phyloP scores from a whole-genome alignment of 2,888 invertebrate genomes.

The Aphidoletes aphidimyza region DNA sequence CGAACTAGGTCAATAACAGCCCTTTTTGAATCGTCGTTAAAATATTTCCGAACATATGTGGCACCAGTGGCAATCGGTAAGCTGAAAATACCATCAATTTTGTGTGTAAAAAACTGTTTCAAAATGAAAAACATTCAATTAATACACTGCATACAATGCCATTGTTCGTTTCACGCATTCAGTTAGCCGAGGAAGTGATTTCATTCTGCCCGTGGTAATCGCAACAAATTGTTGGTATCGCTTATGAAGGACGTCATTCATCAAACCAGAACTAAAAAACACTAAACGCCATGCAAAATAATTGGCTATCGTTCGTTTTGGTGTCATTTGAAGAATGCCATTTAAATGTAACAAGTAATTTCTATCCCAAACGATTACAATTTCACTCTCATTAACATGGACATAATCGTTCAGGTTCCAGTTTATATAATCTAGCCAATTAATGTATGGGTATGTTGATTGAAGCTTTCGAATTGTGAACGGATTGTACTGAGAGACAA shows the following conservation, averaged over 20 bases:
- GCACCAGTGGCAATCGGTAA: conserved; percentile 82
- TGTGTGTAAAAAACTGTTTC: too few species aligned
- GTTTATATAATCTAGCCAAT: conserved; percentile 80
- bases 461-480: conserved; percentile 80
- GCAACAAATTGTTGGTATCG: conserved; percentile 70
- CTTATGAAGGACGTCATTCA: conserved; percentile 80
- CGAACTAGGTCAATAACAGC: conserved; percentile 88
- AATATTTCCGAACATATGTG: conserved; percentile 86
- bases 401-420: conserved; percentile 77
- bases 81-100: too few species aligned
- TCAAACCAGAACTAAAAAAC: conserved; percentile 81
- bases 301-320: conserved; percentile 81
- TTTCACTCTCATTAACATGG: conserved; percentile 75
- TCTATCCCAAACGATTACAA: conserved; percentile 86
- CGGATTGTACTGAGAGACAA: conserved; percentile 84
- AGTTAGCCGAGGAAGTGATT: neutral
- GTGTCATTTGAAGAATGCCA: conserved; percentile 69
- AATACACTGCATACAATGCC: neutral
- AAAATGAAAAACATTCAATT: too few species aligned
- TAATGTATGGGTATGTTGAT: conserved; percentile 72
- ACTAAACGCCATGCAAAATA: conserved; percentile 93
- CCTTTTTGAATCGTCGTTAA: conserved; percentile 84
- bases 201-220: neutral
- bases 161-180: conserved; percentile 41
- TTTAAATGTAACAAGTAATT: conserved; percentile 80